These are phyloP conservation scores for Athrips mouffetella DNA, from an alignment of 2,888 invertebrate species.

Conservation along the genomic window DNA sequence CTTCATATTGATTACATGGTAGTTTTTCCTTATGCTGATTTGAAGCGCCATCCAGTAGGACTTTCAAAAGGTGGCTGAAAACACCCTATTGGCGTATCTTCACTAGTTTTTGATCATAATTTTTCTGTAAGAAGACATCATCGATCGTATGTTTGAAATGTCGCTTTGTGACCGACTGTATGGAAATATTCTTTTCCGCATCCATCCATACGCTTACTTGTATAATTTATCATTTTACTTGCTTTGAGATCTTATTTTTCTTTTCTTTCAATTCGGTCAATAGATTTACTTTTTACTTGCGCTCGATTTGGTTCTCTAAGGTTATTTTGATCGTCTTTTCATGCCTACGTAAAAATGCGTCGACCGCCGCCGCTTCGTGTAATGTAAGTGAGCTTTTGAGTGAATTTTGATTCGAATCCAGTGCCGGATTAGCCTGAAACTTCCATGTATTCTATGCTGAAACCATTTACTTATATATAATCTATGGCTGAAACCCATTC, in stretches of 20 bases:
- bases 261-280: constrained; percentile 40
- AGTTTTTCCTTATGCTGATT: too few species aligned
- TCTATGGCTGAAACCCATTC: too few species aligned
- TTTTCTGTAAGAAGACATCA: constrained; percentile 4
- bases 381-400: constrained; percentile 70
- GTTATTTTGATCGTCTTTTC: constrained; percentile 67
- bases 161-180: neutral
- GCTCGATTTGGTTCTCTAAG: constrained; percentile 62
- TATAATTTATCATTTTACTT: constrained; percentile 41
- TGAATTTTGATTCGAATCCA: constrained; percentile 37
- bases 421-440: too few species aligned
- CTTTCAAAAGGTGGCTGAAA: too few species aligned
- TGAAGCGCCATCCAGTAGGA: too few species aligned
- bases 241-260: constrained; percentile 41
- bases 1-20: too few species aligned
- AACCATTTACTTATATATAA: too few species aligned
- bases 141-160: neutral
- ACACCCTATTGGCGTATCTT: too few species aligned
- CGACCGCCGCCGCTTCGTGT: constrained; percentile 71
- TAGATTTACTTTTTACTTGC: constrained; percentile 54
- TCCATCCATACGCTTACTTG: constrained; percentile 50
- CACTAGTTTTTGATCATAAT: too few species aligned
- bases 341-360: constrained; percentile 67
- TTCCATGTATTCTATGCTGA: too few species aligned
- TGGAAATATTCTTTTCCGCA: constrained; percentile 24